phyloP scores from a whole-genome alignment of 2,888 invertebrate genomes.

The Drosophila nr. fundita region DNA sequence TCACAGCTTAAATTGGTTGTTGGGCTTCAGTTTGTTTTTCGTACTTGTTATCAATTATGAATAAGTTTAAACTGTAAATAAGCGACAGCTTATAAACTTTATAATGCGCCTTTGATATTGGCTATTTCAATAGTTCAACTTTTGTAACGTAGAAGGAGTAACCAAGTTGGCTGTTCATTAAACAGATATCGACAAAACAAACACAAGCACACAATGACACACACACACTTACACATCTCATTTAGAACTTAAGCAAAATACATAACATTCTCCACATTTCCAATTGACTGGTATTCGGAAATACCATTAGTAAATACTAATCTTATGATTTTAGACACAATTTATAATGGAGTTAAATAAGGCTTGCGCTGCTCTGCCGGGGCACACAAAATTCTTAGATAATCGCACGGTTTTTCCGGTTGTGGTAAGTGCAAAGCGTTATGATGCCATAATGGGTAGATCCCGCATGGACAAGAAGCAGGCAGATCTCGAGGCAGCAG shows the following conservation, averaged over 20 bases:
- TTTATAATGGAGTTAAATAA: constrained; percentile 10
- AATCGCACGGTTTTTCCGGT: constrained; percentile 43
- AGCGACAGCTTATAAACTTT: neutral
- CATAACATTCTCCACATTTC: neutral
- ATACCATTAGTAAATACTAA: neutral
- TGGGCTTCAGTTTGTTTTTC: neutral
- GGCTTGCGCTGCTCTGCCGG: constrained; percentile 18
- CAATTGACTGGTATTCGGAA: neutral
- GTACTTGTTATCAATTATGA: neutral
- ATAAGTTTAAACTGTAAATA: neutral
- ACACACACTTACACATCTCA: constrained; percentile 6
- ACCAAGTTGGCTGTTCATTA: constrained; percentile 3
- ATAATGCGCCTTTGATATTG: neutral
- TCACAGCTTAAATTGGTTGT: neutral
- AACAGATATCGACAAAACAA: neutral
- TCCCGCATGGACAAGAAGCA: constrained; percentile 39
- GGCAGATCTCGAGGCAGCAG: constrained; percentile 18
- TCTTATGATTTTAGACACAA: neutral
- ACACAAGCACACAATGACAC: neutral
- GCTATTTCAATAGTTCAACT: neutral
- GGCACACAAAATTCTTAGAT: constrained; percentile 10
- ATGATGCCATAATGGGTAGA: constrained; percentile 49
- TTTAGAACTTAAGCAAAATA: neutral
- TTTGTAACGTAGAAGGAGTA: neutral
- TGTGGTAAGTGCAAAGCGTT: constrained; percentile 54